Base-by-base conservation (phyloP, 37 sponge, comb jelly and placozoan genomes). In the Eunapius fragilis region DNA sequence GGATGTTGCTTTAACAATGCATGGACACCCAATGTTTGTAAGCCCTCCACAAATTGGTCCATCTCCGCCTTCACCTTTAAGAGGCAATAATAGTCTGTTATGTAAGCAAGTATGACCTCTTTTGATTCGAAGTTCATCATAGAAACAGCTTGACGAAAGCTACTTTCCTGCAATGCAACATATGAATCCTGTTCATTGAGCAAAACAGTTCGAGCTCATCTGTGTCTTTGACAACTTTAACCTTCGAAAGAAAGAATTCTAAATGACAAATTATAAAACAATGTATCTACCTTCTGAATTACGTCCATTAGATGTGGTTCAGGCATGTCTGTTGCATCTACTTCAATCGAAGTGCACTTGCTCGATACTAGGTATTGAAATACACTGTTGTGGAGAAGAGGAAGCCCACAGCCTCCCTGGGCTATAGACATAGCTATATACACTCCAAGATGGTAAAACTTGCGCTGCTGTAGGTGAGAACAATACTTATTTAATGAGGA, bases 361-460 rank as follows among this genome's bases (percentile, higher is more conserved):
- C 35, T 50, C 2, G 78, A 45, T 26, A 41, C 36, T 48, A 78
- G 28, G 50, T 78, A 78, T 3, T 45, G 2, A 27, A 45, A 78
- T 11, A 78, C 78, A 78, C n/a, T 19, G 22, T 22, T 41, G 50
- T 78, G 78, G 49, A 78, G 28, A 6, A 78, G 23, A 26, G 78
- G 78, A 47, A 75, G 41, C n/a, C 78, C 78, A 28, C 48, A 48
- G 25, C 78, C 78, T 28, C 78, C 78, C 49, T 41, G 78, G n/a
- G 35, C 49, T 25, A 78, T 4, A 36, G 78, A 78, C 47, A 78
- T 78, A 45, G 78, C 78, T 45, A 48, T n/a, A 78, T 78, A 78
- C 11, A 45, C n/a, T 19, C 78, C 78, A 23, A 78, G 49, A 45
- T 45, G 47, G 47, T 45, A 45, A 45, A 45, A 45, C 47, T 45